Base-by-base conservation (phyloP, 2,888 invertebrate species). In the Lutraria lutraria region DNA sequence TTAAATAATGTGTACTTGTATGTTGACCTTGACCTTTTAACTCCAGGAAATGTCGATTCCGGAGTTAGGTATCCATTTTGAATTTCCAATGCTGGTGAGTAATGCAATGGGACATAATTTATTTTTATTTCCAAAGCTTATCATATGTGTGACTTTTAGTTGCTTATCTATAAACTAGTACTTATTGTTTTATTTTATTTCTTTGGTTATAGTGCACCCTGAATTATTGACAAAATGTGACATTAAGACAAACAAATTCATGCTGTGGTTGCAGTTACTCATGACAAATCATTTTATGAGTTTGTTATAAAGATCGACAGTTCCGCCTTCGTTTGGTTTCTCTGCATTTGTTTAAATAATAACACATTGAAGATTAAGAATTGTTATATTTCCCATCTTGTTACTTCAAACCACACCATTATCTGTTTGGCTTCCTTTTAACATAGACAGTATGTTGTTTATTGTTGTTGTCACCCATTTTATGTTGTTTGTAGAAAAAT, bases 31-130 rank as follows among this genome's bases (percentile, higher is more conserved):
- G 34, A 76, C 34, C 12, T 76, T 76, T 76, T 76, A 76, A 54
- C 83, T 83, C 54, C 83, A 92, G 92, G 92, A 92, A 92, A 92
- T 92, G 92, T 92, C 92, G 43, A 92, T 92, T 81, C 92, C 92
- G 53, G 92, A 92, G 86, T 88, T 92, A 86, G 92, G 92, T 85
- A 91, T 92, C 91, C 93, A 93, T 90, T 93, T 93, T 93, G 93
- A 93, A 86, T 90, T 93, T 87, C 93, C 93, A 15, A 91, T 93
- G 89, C 81, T 92, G 93, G 93, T 94, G 91, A 94, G 93, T 94
- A 92, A 83, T 72, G 25, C 68, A 25, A 86, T 87, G 92, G 89
- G 76, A 76, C 31, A 76, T 76, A 76, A 76, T 76, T 34, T 76
- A 76, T 25, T 16, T 76, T 76, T 25, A 4, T 68, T 68, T 25